Evolutionary conservation across 2,113 vertebrate species (phyloP), one percentile per base, ranked within the genome.

Genomic region (Campylomormyrus tamandua): DNA sequence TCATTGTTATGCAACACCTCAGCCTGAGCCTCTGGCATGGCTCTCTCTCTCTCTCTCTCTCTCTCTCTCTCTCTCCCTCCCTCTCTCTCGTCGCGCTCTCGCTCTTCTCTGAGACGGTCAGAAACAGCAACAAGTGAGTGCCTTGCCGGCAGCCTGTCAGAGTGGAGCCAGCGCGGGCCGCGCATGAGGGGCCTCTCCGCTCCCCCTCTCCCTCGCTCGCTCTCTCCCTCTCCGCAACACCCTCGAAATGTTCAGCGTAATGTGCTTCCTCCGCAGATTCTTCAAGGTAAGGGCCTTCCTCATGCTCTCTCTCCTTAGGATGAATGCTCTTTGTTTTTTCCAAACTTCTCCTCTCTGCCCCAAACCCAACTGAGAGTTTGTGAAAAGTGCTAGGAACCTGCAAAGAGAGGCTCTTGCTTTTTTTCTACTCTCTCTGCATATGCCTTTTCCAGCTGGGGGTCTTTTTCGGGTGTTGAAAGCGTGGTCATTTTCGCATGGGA

Each of bases 241-340:
- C 83, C 90, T 91, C 91, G 56, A 77, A 58, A 93, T 93, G 92
- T 89, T 93, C 86, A 93, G 91, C 88, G 89, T 92, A 31, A 91
- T 93, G 53, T 93, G 90, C 87, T 92, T 93, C 11, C 56, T 93
- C 56, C 91, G 91, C 89, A 92, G 92, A 87, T 92, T 93, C 45
- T 93, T 93, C 80, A 48, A 92, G 92, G 92, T 93, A 93, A 93
- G 91, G 52, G n/a, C 66, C 39, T 62, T 46, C 62, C 85, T 62
- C 21, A 62, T 56, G 35, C 83, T 58, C 77, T 50, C 83, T 83
- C 88, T 46, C 9, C 45, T 10, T 6, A 1, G 17, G 45, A 84
- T 19, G 77, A 35, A 19, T 39, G 84, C 48, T 50, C 49, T 52
- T 24, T 13, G 46, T n/a, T 86, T 83, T 50, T 48, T 50, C 21